A percentile compares a stretch with the other conserved stretches of the same genome.
phyloP scores from a whole-genome alignment of 2,888 invertebrate genomes.

The Rhyacophila evoluta region DNA sequence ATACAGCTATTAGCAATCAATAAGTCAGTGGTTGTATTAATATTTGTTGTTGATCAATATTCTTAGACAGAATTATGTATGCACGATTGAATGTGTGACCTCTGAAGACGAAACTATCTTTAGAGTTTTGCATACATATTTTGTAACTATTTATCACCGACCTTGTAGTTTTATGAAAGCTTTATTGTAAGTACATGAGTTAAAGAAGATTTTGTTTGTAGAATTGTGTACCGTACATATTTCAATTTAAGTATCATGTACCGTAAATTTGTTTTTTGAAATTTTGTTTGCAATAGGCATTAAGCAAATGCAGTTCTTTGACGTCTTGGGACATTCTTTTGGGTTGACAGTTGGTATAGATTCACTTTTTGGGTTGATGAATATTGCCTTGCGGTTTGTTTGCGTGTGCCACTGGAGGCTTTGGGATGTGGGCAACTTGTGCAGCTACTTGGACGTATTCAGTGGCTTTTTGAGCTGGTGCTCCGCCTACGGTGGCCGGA shows the following conservation, averaged over 20 bases:
- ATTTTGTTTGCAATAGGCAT: neutral
- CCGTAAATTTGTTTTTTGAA: neutral
- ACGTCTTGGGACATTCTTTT: neutral
- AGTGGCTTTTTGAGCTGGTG: constrained; percentile 83
- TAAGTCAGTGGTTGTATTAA: no score
- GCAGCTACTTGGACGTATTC: constrained; percentile 93
- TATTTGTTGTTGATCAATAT: no score
- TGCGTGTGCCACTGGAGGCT: constrained; percentile 75
- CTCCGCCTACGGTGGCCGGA: constrained; percentile 81
- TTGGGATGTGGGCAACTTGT: constrained; percentile 83
- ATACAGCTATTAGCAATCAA: no score
- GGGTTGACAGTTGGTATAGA: neutral
- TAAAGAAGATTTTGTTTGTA: no score
- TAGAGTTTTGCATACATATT: no score
- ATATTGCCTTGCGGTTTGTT: constrained; percentile 78
- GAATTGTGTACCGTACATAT: no score
- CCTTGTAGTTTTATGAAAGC: no score
- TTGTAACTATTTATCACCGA: no score
- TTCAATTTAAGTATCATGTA: neutral
- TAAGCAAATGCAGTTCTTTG: neutral
- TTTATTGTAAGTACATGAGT: no score
- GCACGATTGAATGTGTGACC: no score
- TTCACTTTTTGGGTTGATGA: constrained; percentile 90
- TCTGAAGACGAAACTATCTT: no score
- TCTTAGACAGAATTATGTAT: no score